These are phyloP conservation scores for Equus przewalskii DNA, from an alignment of 2,113 vertebrate genomes.

Conservation along the genomic window DNA sequence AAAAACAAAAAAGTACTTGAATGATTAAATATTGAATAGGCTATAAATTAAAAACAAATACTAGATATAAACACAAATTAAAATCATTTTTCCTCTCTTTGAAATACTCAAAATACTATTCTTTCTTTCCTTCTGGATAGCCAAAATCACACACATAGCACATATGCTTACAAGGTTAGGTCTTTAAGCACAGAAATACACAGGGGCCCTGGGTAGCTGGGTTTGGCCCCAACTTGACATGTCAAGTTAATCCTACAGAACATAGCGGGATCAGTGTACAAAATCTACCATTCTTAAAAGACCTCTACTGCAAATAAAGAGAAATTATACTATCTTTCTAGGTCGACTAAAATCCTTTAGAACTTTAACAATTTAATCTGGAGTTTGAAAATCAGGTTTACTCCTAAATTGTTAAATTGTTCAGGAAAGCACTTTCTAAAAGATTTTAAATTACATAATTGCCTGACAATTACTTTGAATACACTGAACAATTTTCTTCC, in stretches of 20 bases:
- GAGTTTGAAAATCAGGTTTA: slow-evolving; percentile 49
- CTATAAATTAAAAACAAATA: background rate
- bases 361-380: slow-evolving; percentile 33
- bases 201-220: background rate
- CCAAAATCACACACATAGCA: background rate
- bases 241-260: background rate
- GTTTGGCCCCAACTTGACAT: background rate
- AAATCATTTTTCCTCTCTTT: background rate
- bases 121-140: background rate
- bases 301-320: background rate
- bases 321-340: background rate
- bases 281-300: background rate
- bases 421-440: slow-evolving; percentile 59
- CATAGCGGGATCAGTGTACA: background rate
- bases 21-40: background rate
- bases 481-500: slow-evolving; percentile 51
- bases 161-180: background rate
- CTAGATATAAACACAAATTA: background rate
- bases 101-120: background rate
- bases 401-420: slow-evolving; percentile 40
- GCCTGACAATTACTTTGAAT: slow-evolving; percentile 52
- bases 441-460: slow-evolving; percentile 63
- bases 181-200: background rate
- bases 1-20: background rate
- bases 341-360: background rate